Evolutionary conservation across 2,888 invertebrate genomes (phyloP), one percentile per base, ranked within the genome.

Genomic region (Agriopis leucophaearia): DNA sequence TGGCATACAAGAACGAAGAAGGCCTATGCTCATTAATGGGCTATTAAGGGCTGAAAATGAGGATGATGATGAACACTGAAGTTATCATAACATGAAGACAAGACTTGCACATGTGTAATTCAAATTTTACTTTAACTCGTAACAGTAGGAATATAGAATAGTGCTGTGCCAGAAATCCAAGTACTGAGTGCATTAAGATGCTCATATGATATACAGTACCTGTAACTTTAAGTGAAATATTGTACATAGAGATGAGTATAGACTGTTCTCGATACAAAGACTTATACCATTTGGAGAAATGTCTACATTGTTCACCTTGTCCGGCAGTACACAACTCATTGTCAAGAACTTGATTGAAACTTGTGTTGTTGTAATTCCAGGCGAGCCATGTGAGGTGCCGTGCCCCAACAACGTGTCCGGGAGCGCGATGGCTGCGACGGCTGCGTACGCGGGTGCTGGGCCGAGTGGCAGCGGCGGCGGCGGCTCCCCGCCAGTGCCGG

Each of bases 371-470:
- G 42, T 8, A 4, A 35, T 94, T 92, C 63, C 90, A 96, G 96
- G 95, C 86, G 96, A 97, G 91, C 96, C 96, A 95, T 96, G 96
- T 95, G 97, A 97, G 79, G 92, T 93, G 88, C 96, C 96, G 88
- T 96, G 96, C 91, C 97, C 95, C 71, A 95, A 95, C 89, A 95
- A 95, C 91, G 95, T 95, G 92, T 84, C 94, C 82, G 88, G 92
- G 82, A 87, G 94, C 84, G 89, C 91, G 63, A 90, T 92, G 93
- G 93, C 92, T 78, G 93, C 93, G 74, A 91, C 94, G 68, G 91
- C 93, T 54, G 91, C 90, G 68, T 91, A 68, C 56, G 68, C 68
- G 27, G 68, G 90, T 75, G 90, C 89, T 56, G 94, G 94, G 54
- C 94, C 95, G 67, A 91, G 94, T 73, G 94, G 95, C 74, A 92